Conservation (phyloP, 1,140 invertebrate species). For the Hirudo medicinalis region DNA sequence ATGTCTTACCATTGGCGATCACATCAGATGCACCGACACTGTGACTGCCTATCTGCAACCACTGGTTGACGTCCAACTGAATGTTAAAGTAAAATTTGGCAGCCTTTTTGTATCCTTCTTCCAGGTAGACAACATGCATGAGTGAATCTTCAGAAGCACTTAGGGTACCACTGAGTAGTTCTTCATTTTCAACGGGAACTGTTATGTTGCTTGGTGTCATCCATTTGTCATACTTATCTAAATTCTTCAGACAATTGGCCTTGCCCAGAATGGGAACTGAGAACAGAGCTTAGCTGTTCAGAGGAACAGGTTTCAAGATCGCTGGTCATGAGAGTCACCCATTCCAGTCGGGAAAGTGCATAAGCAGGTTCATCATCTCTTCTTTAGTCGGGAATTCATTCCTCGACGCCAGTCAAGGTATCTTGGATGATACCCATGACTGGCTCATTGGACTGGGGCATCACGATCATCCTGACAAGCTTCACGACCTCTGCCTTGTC, state of each 20-base stretch:
- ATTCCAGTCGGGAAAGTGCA: constrained; percentile 98
- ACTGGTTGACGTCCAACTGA: constrained; percentile 97
- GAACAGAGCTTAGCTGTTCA: constrained; percentile 97
- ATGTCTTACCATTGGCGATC: constrained; percentile 97
- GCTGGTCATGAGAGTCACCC: constrained; percentile 96
- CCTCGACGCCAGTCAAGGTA: constrained; percentile 89
- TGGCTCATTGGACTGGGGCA: constrained; percentile 47
- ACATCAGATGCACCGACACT: constrained; percentile 98
- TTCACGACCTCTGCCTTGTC: constrained; percentile 93
- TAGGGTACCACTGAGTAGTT: constrained; percentile 76
- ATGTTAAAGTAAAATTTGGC: constrained; percentile 96
- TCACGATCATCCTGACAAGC: constrained; percentile 93
- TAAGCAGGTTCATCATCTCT: constrained; percentile 90
- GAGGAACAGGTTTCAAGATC: constrained; percentile 54
- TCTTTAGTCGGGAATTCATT: constrained; percentile 91
- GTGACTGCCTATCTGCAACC: constrained; percentile 89
- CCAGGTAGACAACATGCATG: constrained; percentile 91
- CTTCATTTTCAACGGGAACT: constrained; percentile 91
- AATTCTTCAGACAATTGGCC: constrained; percentile 93
- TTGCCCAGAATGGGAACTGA: constrained; percentile 83
- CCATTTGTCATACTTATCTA: constrained; percentile 97
- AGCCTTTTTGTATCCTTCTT: constrained; percentile 90
- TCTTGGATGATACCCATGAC: constrained; percentile 99
- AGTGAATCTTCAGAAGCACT: constrained; percentile 90
- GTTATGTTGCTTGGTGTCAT: constrained; percentile 97